Percentiles rank a stretch among this genome's conserved stretches.
phyloP scores from a whole-genome alignment of 1,140 invertebrate species.

The Aphis craccivora region DNA sequence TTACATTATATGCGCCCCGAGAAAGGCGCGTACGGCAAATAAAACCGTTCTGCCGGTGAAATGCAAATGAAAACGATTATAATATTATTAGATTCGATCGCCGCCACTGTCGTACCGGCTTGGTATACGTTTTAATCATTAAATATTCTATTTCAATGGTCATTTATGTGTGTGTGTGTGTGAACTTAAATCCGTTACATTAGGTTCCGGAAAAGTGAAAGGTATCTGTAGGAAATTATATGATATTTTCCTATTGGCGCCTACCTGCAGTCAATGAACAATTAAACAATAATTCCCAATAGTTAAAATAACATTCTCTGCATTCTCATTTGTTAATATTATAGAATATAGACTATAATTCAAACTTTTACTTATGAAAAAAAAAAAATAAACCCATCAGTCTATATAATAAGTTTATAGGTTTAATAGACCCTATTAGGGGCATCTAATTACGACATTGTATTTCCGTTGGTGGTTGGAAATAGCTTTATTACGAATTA shows the following conservation, averaged over 20 bases:
- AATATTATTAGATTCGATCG: not conserved
- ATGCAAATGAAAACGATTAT: not conserved
- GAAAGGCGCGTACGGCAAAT: not conserved
- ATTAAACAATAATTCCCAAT: not conserved
- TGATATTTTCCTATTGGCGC: not conserved
- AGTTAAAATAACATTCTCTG: not conserved
- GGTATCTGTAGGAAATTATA: not conserved
- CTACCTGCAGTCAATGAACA: not conserved
- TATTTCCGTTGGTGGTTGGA: not conserved
- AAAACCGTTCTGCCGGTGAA: not conserved
- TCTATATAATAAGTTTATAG: no score
- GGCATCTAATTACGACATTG: not conserved
- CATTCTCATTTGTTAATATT: not conserved
- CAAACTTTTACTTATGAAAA: not conserved
- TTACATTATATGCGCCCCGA: not conserved
- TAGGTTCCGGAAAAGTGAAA: not conserved
- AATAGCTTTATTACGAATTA: not conserved
- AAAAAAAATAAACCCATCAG: not conserved
- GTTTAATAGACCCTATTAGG: not conserved
- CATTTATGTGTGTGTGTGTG: not conserved
- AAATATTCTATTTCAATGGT: conserved; percentile 1
- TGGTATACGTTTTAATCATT: not conserved
- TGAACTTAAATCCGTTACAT: not conserved
- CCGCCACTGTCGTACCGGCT: not conserved
- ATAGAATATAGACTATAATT: not conserved